Conservation (phyloP, 2,797 vertebrate genomes). For the Xyrichtys novacula region DNA sequence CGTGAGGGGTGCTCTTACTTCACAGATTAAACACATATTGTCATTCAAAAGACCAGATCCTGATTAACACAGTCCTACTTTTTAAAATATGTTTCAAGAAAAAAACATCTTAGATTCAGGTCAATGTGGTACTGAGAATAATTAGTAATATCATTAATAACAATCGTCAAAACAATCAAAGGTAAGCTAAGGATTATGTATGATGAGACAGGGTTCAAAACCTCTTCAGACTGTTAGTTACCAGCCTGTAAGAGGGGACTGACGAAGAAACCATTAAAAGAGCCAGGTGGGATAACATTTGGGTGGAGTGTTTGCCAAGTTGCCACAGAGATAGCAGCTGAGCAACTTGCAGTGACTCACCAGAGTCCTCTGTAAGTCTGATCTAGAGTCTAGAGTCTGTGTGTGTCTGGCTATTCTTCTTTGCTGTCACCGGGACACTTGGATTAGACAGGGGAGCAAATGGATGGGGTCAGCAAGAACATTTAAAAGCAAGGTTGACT, state of each 20-base stretch:
- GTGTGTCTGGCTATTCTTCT: conserved; percentile 29
- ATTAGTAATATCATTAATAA: no score
- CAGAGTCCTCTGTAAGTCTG: conserved; percentile 25
- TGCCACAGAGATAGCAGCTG: conserved; percentile 32
- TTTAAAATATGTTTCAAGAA: no score
- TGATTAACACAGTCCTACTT: no score
- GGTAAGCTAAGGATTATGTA: not conserved
- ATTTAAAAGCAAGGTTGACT: conserved; percentile 32
- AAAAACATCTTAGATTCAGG: no score
- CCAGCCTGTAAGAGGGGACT: conserved; percentile 18
- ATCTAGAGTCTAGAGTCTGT: conserved; percentile 29
- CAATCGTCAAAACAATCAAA: not conserved
- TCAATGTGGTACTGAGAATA: no score
- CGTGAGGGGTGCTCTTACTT: no score
- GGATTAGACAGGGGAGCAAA: conserved; percentile 18
- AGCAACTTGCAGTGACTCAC: conserved; percentile 44
- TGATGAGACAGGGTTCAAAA: not conserved
- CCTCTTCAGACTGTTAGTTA: conserved; percentile 5
- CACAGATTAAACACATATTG: no score
- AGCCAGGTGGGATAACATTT: conserved; percentile 64
- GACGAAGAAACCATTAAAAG: conserved; percentile 35
- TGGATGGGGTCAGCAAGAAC: conserved; percentile 23
- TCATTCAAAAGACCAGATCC: no score
- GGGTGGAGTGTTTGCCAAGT: conserved; percentile 51
- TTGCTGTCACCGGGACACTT: conserved; percentile 35